Base-by-base conservation (phyloP, 2,888 invertebrate species). In the Archips crataeganus region DNA sequence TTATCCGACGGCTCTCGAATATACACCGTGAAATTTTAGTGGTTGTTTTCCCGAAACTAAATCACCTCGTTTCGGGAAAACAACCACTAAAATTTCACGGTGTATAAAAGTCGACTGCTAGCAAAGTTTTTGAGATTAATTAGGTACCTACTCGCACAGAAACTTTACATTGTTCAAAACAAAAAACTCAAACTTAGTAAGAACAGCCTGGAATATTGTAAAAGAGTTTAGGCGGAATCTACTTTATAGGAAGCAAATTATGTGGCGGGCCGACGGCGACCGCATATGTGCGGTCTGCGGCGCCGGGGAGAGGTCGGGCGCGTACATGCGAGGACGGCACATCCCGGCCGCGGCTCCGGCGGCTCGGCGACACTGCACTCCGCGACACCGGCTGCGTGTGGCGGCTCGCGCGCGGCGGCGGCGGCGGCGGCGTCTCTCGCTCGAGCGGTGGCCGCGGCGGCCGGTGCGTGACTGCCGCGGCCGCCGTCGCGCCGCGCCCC, bases 381-480 rank as follows among this genome's bases (percentile, higher is more conserved):
- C 45, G 3, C 45, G 45, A 10, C 11, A 11, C 0, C 45, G 45
- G 10, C 11, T 10, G 11, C 45, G 45, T 11, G 45, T 3, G 10
- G 62, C 59, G 61, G 23, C n/a, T n/a, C n/a, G n/a, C n/a, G n/a
- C n/a, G n/a, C 23, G 45, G 42, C 47, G 36, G 39, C 60, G 32
- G 51, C 51, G 32, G 63, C 51, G 51, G 23, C 42, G 23, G 75
- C 70, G 70, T 70, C 60, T 66, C 73, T 74, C 70, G 60, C 61
- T 54, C 23, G 64, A 57, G 70, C 23, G 45, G 36, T 54, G 36
- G 39, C 59, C 42, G 51, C 51, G 32, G 63, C 51, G 51, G 23
- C 54, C 36, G 39, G 68, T 66, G 69, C 72, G 75, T 70, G 68
- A 75, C 60, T 70, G 74, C 75, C 74, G 74, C 69, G 59, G 47